phyloP scores from a whole-genome alignment of 2,113 vertebrate genomes.

The Coturnix japonica region DNA sequence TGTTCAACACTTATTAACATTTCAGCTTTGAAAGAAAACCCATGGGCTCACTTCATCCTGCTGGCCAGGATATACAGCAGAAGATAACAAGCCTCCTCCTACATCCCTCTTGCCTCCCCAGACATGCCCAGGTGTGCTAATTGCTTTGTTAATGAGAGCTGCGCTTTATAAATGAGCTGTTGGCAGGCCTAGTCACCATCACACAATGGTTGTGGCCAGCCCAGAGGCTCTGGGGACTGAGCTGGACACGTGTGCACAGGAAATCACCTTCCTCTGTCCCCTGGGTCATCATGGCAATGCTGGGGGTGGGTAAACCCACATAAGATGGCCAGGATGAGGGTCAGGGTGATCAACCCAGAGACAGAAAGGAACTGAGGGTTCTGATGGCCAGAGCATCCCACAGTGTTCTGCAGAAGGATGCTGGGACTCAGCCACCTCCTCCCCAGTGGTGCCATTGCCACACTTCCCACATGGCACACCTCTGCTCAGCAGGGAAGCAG shows the following conservation, averaged over 20 bases:
- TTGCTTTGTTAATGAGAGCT: slow-evolving; percentile 59
- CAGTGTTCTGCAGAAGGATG: accelerated
- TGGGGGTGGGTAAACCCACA: neutral
- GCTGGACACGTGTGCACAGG: accelerated
- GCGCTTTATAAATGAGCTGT: slow-evolving; percentile 20
- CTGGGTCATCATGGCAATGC: neutral
- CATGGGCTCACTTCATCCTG: neutral
- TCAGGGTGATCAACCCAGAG: neutral
- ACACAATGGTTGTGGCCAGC: accelerated
- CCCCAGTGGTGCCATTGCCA: accelerated
- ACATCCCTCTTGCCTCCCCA: neutral
- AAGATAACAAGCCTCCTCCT: slow-evolving; percentile 46
- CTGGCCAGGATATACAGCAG: accelerated
- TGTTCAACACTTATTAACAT: slow-evolving; percentile 41
- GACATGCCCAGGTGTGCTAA: slow-evolving; percentile 50
- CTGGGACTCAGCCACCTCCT: neutral
- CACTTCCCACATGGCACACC: accelerated
- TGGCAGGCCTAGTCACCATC: slow-evolving; percentile 15
- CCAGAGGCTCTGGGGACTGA: neutral
- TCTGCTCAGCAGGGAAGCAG: accelerated
- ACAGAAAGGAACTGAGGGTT: neutral
- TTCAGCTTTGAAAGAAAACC: slow-evolving; percentile 24
- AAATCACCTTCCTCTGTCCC: neutral
- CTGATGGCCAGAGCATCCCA: accelerated
- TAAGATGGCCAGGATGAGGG: neutral